phyloP scores from a whole-genome alignment of 2,888 invertebrate genomes.

The Micropterix aruncella region DNA sequence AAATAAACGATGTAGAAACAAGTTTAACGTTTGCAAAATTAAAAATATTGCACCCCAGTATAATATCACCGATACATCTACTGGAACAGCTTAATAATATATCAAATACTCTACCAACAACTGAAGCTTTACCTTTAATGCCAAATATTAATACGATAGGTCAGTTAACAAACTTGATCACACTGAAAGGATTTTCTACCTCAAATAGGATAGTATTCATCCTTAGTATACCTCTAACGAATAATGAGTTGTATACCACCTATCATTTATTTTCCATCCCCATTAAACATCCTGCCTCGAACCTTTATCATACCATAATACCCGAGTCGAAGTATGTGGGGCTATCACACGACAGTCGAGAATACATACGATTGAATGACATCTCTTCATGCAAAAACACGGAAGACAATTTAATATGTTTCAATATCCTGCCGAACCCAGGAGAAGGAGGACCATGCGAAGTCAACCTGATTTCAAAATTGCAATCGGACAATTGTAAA shows the following conservation, averaged over 20 bases:
- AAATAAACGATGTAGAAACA: neutral
- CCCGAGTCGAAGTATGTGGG: neutral
- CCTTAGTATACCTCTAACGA: neutral
- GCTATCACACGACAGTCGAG: neutral
- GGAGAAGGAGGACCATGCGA: neutral
- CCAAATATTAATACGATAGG: neutral
- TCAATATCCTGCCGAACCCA: neutral
- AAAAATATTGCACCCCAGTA: neutral
- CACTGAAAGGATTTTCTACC: neutral
- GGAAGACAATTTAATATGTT: neutral
- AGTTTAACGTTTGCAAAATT: neutral
- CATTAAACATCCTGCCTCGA: neutral
- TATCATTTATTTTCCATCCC: neutral
- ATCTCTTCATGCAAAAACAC: neutral
- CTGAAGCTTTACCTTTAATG: neutral
- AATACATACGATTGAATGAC: neutral
- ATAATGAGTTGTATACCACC: neutral
- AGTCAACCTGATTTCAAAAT: neutral
- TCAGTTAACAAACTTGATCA: neutral
- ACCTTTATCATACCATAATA: neutral
- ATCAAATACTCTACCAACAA: neutral
- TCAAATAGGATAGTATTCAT: neutral
- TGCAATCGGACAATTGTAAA: neutral
- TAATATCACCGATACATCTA: neutral
- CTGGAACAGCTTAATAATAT: neutral